Base-by-base conservation (phyloP, 2,888 invertebrate genomes). In the Esperia sulphurella region DNA sequence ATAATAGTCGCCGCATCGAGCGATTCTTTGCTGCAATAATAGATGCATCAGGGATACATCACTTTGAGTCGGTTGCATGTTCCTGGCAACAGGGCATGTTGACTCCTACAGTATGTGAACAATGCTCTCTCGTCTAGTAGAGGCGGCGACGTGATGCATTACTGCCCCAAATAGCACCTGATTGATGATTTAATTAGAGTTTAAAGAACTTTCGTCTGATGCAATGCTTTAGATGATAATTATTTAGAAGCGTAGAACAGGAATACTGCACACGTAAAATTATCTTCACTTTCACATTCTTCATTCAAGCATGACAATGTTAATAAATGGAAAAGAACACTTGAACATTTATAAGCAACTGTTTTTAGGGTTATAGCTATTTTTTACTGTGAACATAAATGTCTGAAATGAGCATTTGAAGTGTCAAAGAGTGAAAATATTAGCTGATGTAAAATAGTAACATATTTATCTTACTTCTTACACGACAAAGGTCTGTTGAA, bases 61-160 rank as follows among this genome's bases (percentile, higher is more conserved):
- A 12, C 13, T 3, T 14, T 69, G 65, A 65, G 80, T 79, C 83
- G 67, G 75, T 78, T 81, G 84, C 82, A 72, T 62, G 71, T 68
- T 80, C 70, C 82, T 85, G 85, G 82, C 86, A 83, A 71, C 75
- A 59, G 65, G 60, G 71, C 75, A 59, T 65, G 70, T 67, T 84
- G 88, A 86, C 89, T 86, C 75, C 68, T 61, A 51, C 63, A 83
- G 76, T 78, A 89, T 88, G 85, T 78, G 76, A 77, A 78, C 80
- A 81, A 86, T 88, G 83, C 78, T 68, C 61, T 21, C 37, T 37
- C 28, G 74, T 41, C 44, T 41, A 71, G 56, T 60, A 59, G 57
- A 58, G 57, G 56, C 59, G 61, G 68, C 68, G 71, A 74, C 65
- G 61, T 59, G 54, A 61, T 60, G 21, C 21, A 12, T 44, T 28